These are phyloP conservation scores for Poecile atricapillus DNA, from an alignment of 2,113 vertebrate species.

Conservation along the genomic window DNA sequence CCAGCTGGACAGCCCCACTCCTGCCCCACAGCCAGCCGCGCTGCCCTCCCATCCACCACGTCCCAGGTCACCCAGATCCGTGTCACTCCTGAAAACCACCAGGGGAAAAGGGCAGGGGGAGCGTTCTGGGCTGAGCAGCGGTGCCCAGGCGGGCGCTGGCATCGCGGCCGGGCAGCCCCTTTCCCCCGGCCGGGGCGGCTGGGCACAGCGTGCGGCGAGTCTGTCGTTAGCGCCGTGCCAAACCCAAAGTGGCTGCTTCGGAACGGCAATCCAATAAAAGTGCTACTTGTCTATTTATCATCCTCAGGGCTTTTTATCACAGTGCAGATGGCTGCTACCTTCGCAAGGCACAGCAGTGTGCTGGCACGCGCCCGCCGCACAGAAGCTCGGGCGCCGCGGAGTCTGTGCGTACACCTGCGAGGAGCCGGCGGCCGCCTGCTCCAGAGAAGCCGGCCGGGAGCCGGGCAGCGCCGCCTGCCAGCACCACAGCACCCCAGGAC, in stretches of 20 bases:
- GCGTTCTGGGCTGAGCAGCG: rapidly evolving
- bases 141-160: neutral
- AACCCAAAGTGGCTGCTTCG: conserved; percentile 81
- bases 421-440: conserved; percentile 34
- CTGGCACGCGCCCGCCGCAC: conserved; percentile 70
- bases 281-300: conserved; percentile 82
- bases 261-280: conserved; percentile 81
- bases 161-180: neutral
- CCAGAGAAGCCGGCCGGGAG: neutral
- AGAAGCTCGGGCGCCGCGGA: conserved; percentile 65
- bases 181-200: neutral
- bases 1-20: neutral
- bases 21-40: neutral
- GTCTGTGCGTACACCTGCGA: conserved; percentile 72
- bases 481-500: rapidly evolving
- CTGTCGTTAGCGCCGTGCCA: conserved; percentile 79
- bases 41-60: neutral
- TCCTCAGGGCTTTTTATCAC: conserved; percentile 82
- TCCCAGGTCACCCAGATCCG: neutral
- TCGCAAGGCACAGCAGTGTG: conserved; percentile 74
- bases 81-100: neutral
- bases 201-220: conserved; percentile 41
- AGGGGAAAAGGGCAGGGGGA: neutral
- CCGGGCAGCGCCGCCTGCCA: neutral
- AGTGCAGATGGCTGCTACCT: conserved; percentile 83